Percentiles rank a stretch among this genome's conserved stretches.
Conservation (phyloP, 1,140 invertebrate species). For the Drosophila ambigua region DNA sequence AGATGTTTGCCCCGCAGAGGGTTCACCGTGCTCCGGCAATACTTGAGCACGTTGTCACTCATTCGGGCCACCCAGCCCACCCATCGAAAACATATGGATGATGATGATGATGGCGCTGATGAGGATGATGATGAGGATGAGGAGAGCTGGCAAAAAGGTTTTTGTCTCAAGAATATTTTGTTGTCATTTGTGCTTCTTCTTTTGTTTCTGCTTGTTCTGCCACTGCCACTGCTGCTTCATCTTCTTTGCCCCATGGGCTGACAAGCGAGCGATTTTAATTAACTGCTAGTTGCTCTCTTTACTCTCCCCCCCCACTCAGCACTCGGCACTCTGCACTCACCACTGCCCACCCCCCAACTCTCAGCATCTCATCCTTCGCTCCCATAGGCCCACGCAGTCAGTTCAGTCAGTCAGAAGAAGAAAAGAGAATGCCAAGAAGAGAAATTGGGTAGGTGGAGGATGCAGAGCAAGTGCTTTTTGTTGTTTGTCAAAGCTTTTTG, state of each 20-base stretch:
- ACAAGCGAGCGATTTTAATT: conserved; percentile 68
- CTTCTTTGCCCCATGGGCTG: too few relatives aligned
- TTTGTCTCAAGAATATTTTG: conserved; percentile 42
- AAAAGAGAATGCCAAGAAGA: too few relatives aligned
- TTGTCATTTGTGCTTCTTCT: background rate
- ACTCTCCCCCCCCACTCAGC: conserved; percentile 4
- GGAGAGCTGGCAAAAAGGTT: conserved; percentile 8
- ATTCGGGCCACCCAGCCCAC: too few relatives aligned
- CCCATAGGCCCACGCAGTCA: too few relatives aligned
- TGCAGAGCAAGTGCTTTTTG: conserved; percentile 2
- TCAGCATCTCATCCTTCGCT: background rate
- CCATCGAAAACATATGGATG: conserved; percentile 34
- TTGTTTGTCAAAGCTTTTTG: conserved; percentile 56
- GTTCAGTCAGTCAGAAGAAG: too few relatives aligned
- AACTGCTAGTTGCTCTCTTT: conserved; percentile 63
- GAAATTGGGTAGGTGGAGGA: too few relatives aligned
- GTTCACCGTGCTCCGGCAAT: too few relatives aligned
- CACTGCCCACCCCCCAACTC: too few relatives aligned
- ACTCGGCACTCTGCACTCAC: background rate
- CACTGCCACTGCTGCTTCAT: conserved; percentile 22
- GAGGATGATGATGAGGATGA: too few relatives aligned
- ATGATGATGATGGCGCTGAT: background rate
- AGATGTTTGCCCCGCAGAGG: too few relatives aligned
- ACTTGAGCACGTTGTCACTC: conserved; percentile 9
- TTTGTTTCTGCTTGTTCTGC: conserved; percentile 16